Evolutionary conservation across 2,888 invertebrate genomes (phyloP).

Genomic region (Microdon myrmicae): DNA sequence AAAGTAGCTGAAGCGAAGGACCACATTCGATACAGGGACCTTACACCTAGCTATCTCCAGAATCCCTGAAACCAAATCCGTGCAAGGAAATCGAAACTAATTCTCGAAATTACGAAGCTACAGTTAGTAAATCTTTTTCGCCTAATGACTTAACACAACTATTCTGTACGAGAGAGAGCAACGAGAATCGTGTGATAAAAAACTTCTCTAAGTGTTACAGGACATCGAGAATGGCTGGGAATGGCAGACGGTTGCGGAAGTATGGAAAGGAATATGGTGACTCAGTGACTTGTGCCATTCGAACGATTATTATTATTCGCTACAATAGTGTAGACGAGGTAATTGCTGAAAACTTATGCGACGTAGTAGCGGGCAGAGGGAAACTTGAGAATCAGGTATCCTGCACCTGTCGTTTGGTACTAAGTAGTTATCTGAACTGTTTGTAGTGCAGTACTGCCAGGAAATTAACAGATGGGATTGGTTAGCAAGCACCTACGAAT

Average conservation of each 20-base stretch:
- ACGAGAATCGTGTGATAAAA: background rate
- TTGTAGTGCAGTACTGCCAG: too few relatives aligned
- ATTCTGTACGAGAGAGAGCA: slow-evolving; percentile 11
- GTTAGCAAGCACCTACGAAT: too few relatives aligned
- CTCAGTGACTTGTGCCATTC: slow-evolving; percentile 33
- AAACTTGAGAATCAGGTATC: too few relatives aligned
- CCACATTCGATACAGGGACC: too few relatives aligned
- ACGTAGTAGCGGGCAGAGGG: too few relatives aligned
- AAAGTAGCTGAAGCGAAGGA: too few relatives aligned
- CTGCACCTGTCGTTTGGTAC: too few relatives aligned
- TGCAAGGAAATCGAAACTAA: slow-evolving; percentile 43
- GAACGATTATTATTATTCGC: slow-evolving; percentile 44
- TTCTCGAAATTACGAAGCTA: slow-evolving; percentile 49
- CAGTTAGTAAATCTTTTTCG: slow-evolving; percentile 51
- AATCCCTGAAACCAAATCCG: slow-evolving; percentile 8
- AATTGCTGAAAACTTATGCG: slow-evolving; percentile 21
- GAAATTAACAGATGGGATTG: too few relatives aligned
- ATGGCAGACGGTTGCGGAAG: background rate
- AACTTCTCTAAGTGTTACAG: background rate
- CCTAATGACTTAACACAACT: slow-evolving; percentile 47
- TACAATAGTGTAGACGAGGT: slow-evolving; percentile 33
- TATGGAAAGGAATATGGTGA: slow-evolving; percentile 27
- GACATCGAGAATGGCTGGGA: slow-evolving; percentile 7
- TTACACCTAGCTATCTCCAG: too few relatives aligned
- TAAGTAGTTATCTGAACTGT: too few relatives aligned